A percentile compares a stretch with the other conserved stretches of the same genome.
Conservation (phyloP, 2,888 invertebrate species). For the Parnassius smintheus region DNA sequence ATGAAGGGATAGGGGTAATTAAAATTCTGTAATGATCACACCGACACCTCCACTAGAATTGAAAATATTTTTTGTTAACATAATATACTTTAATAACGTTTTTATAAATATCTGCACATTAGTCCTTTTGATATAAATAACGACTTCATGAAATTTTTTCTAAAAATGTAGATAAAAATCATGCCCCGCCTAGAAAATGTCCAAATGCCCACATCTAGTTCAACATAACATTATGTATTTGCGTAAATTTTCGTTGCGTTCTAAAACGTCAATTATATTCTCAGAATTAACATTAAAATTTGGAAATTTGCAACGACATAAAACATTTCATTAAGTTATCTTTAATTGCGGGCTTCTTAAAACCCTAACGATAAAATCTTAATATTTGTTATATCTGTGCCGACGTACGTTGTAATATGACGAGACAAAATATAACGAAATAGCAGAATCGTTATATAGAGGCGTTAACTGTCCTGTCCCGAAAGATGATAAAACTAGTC, state of each 20-base stretch:
- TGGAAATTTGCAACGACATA: neutral
- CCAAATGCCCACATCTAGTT: too few species aligned
- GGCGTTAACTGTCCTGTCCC: slow-evolving; percentile 69
- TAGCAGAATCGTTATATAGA: slow-evolving; percentile 40
- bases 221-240: too few species aligned
- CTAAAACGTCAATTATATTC: neutral
- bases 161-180: too few species aligned
- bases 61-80: slow-evolving; percentile 24
- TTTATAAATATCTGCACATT: too few species aligned
- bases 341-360: slow-evolving; percentile 21
- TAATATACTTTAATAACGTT: neutral
- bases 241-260: neutral
- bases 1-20: slow-evolving; percentile 67
- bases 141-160: too few species aligned
- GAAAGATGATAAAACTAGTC: slow-evolving; percentile 40
- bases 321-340: slow-evolving; percentile 10
- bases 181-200: too few species aligned
- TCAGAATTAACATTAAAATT: neutral
- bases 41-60: slow-evolving; percentile 55
- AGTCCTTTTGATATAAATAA: too few species aligned
- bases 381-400: slow-evolving; percentile 5
- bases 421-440: slow-evolving; percentile 8
- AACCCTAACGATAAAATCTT: slow-evolving; percentile 14
- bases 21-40: slow-evolving; percentile 65
- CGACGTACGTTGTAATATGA: neutral